Percentiles rank a stretch among this genome's conserved stretches.
phyloP scores from a whole-genome alignment of 2,797 vertebrate species.

The Lycodopsis pacificus region DNA sequence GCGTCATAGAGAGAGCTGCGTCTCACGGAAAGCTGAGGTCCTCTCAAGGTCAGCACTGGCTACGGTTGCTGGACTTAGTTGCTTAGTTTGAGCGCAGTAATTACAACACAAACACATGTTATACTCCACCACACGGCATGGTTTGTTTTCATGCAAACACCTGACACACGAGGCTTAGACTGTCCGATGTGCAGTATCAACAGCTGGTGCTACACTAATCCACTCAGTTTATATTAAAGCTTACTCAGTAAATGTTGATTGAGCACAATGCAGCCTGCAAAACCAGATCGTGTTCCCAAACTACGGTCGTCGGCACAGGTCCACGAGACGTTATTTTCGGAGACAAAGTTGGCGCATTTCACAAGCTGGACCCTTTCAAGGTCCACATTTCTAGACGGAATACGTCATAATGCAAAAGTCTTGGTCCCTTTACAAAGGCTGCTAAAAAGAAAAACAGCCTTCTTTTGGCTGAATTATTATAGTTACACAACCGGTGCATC shows the following conservation, averaged over 20 bases:
- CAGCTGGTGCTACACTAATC: slow-evolving; percentile 74
- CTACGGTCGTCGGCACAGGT: slow-evolving; percentile 10
- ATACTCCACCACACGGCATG: slow-evolving; percentile 22
- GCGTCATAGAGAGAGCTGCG: slow-evolving; percentile 57
- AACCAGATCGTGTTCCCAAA: slow-evolving; percentile 43
- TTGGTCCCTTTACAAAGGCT: slow-evolving; percentile 29
- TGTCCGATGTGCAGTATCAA: slow-evolving; percentile 57
- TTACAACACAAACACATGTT: slow-evolving; percentile 57
- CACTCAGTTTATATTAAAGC: slow-evolving; percentile 78
- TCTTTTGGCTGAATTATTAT: slow-evolving; percentile 4
- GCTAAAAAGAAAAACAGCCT: slow-evolving; percentile 19
- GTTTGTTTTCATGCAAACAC: slow-evolving; percentile 63
- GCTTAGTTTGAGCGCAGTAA: slow-evolving; percentile 30
- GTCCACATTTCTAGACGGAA: slow-evolving; percentile 57
- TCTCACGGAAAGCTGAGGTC: slow-evolving; percentile 65
- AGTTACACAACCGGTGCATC: slow-evolving; percentile 24
- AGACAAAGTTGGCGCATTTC: slow-evolving; percentile 25
- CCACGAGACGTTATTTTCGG: slow-evolving; percentile 17
- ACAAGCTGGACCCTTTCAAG: slow-evolving; percentile 25
- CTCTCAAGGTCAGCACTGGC: slow-evolving; percentile 48
- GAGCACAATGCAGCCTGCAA: slow-evolving; percentile 36
- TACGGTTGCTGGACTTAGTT: slow-evolving; percentile 1
- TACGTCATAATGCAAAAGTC: slow-evolving; percentile 37
- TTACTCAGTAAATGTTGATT: slow-evolving; percentile 66
- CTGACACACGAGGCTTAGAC: slow-evolving; percentile 56